These are phyloP conservation scores for Junco hyemalis DNA, from an alignment of 2,113 vertebrate species.

Conservation along the genomic window DNA sequence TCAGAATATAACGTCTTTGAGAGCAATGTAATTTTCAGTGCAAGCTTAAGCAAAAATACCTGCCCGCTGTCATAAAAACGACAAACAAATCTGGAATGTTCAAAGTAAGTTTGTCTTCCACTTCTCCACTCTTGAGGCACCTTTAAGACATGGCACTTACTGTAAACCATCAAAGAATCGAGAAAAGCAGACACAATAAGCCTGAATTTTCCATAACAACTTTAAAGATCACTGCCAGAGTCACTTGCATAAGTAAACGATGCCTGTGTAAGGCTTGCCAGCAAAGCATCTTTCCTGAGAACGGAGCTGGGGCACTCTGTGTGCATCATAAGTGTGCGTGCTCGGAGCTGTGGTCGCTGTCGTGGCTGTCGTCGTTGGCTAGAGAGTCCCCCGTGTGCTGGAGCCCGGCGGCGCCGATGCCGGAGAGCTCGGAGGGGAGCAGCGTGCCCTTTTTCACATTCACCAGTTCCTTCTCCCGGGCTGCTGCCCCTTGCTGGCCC, in stretches of 20 bases:
- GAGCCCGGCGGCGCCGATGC: constrained; percentile 83
- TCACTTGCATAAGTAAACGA: constrained; percentile 71
- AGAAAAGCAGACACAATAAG: constrained; percentile 68
- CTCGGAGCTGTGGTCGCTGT: constrained; percentile 97
- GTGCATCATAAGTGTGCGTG: constrained; percentile 91
- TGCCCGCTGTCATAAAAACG: constrained; percentile 69
- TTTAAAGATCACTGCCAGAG: constrained; percentile 55
- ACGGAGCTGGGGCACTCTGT: constrained; percentile 61
- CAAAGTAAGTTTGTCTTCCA: constrained; percentile 73
- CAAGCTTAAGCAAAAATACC: constrained; percentile 84
- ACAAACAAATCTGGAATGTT: constrained; percentile 84
- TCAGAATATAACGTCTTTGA: constrained; percentile 73
- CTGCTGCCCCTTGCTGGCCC: constrained; percentile 94
- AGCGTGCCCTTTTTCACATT: constrained; percentile 96
- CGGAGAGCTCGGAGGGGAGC: constrained; percentile 93
- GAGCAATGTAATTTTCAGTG: constrained; percentile 82
- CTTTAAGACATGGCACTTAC: constrained; percentile 69
- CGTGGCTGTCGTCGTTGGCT: constrained; percentile 93
- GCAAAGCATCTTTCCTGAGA: constrained; percentile 85
- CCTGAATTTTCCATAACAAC: constrained; percentile 44
- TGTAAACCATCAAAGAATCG: constrained; percentile 71
- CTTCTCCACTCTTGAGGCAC: constrained; percentile 69
- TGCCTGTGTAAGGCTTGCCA: constrained; percentile 72
- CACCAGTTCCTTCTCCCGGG: constrained; percentile 95
- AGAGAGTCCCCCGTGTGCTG: constrained; percentile 92